phyloP scores from a whole-genome alignment of 2,888 invertebrate species.

The Thereva nobilitata region DNA sequence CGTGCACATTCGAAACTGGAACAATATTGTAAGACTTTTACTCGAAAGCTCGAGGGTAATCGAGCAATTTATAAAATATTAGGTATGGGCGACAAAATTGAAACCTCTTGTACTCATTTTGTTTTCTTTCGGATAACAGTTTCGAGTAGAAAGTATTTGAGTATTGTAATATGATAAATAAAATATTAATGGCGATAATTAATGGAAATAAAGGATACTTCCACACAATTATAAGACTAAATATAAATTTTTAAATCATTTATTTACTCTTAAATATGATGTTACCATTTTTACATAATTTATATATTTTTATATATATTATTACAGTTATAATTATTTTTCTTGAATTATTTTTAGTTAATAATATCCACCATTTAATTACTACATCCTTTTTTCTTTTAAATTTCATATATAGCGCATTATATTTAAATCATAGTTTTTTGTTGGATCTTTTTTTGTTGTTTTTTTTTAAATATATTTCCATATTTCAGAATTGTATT shows the following conservation, averaged over 20 bases:
- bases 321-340: slow-evolving; percentile 43
- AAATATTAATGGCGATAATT: too few species aligned
- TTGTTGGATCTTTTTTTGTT: slow-evolving; percentile 16
- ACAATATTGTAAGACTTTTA: too few species aligned
- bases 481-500: not conserved
- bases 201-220: too few species aligned
- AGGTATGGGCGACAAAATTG: too few species aligned
- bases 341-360: slow-evolving; percentile 35
- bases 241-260: slow-evolving; percentile 42
- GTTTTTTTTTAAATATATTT: slow-evolving; percentile 9
- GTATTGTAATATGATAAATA: too few species aligned
- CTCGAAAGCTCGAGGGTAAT: too few species aligned
- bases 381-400: slow-evolving; percentile 24
- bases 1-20: too few species aligned
- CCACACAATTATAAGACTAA: too few species aligned
- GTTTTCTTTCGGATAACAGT: too few species aligned
- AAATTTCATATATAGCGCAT: slow-evolving; percentile 9
- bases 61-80: too few species aligned
- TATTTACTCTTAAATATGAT: slow-evolving; percentile 46
- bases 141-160: too few species aligned
- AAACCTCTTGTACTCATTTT: too few species aligned
- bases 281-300: slow-evolving; percentile 46
- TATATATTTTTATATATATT: slow-evolving; percentile 46
- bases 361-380: slow-evolving; percentile 33
- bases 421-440: slow-evolving; percentile 29